phyloP scores from a whole-genome alignment of 2,113 vertebrate genomes.

The Trogon melanurus region DNA sequence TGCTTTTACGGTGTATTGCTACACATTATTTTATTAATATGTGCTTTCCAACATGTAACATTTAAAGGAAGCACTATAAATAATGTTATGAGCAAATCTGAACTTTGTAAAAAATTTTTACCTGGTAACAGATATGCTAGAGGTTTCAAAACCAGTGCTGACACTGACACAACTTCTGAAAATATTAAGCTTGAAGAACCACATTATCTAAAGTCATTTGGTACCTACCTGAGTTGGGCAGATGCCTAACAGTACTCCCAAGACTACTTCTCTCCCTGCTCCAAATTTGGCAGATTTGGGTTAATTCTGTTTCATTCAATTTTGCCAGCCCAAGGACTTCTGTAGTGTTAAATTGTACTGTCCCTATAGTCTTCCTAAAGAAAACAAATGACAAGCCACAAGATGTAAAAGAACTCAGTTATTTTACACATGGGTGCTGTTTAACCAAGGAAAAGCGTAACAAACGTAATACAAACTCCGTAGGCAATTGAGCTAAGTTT shows the following conservation, averaged over 20 bases:
- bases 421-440: neutral
- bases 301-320: neutral
- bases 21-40: neutral
- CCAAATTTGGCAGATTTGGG: neutral
- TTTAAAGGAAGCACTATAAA: neutral
- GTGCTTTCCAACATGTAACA: neutral
- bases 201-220: neutral
- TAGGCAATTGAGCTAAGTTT: neutral
- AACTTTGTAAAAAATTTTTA: neutral
- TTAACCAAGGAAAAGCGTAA: neutral
- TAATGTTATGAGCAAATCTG: neutral
- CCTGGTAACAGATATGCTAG: neutral
- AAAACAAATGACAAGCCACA: neutral
- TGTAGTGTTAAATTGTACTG: neutral
- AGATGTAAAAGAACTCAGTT: neutral
- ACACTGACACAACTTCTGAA: neutral
- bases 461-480: neutral
- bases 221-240: neutral
- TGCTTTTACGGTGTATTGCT: neutral
- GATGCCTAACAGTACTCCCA: neutral
- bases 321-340: neutral
- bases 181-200: neutral
- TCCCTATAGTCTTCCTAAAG: neutral
- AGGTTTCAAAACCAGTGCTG: neutral
- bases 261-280: neutral